These are phyloP conservation scores for Myripristis murdjan DNA, from an alignment of 2,797 vertebrate species.

Conservation along the genomic window DNA sequence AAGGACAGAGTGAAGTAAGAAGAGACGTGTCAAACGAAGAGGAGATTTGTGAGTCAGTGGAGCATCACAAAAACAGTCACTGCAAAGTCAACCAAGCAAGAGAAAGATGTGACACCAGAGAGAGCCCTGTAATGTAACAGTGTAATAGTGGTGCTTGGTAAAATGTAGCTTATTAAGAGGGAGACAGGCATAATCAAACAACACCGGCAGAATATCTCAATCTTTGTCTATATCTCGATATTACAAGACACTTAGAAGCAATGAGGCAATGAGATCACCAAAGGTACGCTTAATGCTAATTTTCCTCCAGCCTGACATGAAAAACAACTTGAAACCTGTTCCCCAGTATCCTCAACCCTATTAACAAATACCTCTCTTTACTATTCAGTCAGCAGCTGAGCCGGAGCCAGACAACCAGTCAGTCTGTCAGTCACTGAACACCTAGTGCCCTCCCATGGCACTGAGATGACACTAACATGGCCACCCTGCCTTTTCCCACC, in stretches of 20 bases:
- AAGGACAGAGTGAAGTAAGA: not conserved
- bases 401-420: slow-evolving; percentile 33
- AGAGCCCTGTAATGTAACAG: slow-evolving; percentile 10
- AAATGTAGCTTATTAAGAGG: slow-evolving; percentile 30
- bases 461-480: slow-evolving; percentile 58
- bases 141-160: slow-evolving; percentile 37
- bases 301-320: slow-evolving; percentile 1
- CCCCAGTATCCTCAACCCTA: not conserved
- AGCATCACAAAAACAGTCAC: slow-evolving; percentile 14
- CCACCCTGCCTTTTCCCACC: slow-evolving; percentile 42
- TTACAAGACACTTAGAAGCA: no score
- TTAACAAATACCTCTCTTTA: not conserved
- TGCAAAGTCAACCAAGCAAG: slow-evolving; percentile 13
- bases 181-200: slow-evolving; percentile 21
- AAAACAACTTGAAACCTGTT: slow-evolving; percentile 23
- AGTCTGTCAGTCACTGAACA: slow-evolving; percentile 54
- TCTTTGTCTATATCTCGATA: no score
- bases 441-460: slow-evolving; percentile 62
- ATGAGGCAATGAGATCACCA: not conserved
- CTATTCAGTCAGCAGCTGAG: slow-evolving; percentile 25
- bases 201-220: not conserved
- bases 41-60: slow-evolving; percentile 8
- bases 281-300: not conserved
- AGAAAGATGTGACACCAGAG: slow-evolving; percentile 51
- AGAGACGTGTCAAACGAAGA: slow-evolving; percentile 49